Percentiles rank a stretch among this genome's conserved stretches.
phyloP scores from a whole-genome alignment of 2,888 invertebrate species.

The Schizotus pectinicornis region DNA sequence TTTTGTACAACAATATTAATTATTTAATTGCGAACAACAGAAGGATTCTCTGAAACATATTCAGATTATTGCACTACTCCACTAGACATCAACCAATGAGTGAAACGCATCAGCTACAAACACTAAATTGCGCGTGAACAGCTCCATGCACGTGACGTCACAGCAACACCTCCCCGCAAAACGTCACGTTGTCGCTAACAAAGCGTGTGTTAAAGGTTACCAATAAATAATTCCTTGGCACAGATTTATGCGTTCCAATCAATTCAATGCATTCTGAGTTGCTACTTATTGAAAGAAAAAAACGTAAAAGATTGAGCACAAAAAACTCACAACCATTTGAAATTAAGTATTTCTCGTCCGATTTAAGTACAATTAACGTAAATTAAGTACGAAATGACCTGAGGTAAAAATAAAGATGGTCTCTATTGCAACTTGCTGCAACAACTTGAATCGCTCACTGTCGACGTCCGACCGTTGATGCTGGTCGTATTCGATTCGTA shows the following conservation, averaged over 20 bases:
- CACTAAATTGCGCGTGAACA: too few relatives aligned
- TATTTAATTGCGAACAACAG: neutral
- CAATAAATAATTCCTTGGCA: slow-evolving; percentile 15
- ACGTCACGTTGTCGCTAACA: slow-evolving; percentile 1
- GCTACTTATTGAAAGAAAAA: neutral
- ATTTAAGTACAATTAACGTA: slow-evolving; percentile 9
- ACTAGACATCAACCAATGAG: slow-evolving; percentile 14
- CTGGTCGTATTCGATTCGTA: slow-evolving; percentile 75
- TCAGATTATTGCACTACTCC: slow-evolving; percentile 19
- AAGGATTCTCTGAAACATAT: neutral
- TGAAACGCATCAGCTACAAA: neutral
- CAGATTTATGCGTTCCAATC: slow-evolving; percentile 12
- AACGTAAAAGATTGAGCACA: neutral
- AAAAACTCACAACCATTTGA: slow-evolving; percentile 22
- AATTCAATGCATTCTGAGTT: slow-evolving; percentile 11
- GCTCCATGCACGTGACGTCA: too few relatives aligned
- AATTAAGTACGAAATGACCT: slow-evolving; percentile 24
- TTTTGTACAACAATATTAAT: slow-evolving; percentile 10
- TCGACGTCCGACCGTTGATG: slow-evolving; percentile 74
- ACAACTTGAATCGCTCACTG: slow-evolving; percentile 71
- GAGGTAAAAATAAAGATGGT: slow-evolving; percentile 15
- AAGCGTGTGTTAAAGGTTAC: too few relatives aligned
- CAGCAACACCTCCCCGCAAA: neutral
- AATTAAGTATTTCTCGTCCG: neutral
- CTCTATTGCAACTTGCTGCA: slow-evolving; percentile 60